A percentile compares a stretch with the other conserved stretches of the same genome.
phyloP scores from a whole-genome alignment of 1,140 invertebrate genomes.

The Anthonomus grandis region DNA sequence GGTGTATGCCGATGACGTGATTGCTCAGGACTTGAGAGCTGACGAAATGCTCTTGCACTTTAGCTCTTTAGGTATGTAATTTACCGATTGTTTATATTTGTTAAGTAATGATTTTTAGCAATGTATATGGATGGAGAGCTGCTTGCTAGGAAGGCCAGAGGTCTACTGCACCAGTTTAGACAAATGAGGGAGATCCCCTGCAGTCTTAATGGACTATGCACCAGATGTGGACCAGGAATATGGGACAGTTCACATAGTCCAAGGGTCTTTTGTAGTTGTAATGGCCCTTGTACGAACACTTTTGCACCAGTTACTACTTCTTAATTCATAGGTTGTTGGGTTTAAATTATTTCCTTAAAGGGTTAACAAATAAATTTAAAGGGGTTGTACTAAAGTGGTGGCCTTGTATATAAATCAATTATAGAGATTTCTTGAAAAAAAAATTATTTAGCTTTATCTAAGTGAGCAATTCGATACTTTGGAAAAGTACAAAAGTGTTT shows the following conservation, averaged over 20 bases:
- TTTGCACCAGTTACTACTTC: no score
- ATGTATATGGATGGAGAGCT: constrained; percentile 95
- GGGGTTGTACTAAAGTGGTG: no score
- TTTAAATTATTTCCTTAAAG: no score
- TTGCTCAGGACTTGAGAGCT: constrained; percentile 81
- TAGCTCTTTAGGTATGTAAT: constrained; percentile 69
- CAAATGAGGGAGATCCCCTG: constrained; percentile 82
- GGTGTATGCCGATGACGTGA: constrained; percentile 89
- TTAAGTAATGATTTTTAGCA: constrained; percentile 60
- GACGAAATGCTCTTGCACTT: constrained; percentile 95
- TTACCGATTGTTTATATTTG: neutral
- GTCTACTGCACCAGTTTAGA: constrained; percentile 85
- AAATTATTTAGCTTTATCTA: no score
- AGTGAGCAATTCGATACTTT: no score
- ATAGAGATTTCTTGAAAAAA: no score
- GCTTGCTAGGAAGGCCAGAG: constrained; percentile 87
- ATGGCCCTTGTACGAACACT: constrained; percentile 22
- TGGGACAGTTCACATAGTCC: constrained; percentile 88
- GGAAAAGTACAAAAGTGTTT: no score
- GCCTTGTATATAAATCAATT: no score
- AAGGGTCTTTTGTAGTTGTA: constrained; percentile 60
- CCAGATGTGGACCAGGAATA: constrained; percentile 84
- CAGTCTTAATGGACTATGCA: constrained; percentile 80
- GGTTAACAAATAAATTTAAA: no score
- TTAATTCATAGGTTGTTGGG: no score